Conservation (phyloP, 64 coral and sea anemone species). For the Montipora sp. region DNA sequence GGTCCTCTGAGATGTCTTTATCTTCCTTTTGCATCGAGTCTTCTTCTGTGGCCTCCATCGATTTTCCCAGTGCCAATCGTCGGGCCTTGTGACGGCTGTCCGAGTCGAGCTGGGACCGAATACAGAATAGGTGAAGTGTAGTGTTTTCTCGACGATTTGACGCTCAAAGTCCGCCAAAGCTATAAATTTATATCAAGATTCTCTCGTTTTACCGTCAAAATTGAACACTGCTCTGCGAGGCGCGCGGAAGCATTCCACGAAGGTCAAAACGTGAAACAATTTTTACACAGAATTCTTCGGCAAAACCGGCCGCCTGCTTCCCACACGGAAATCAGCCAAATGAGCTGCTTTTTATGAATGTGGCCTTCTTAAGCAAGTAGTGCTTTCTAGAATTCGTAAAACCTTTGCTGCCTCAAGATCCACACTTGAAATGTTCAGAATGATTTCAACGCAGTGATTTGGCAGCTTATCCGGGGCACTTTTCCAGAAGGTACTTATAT, state of each 20-base stretch:
- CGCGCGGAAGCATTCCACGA: neutral
- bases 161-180: neutral
- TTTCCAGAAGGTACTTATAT: constrained; percentile 38
- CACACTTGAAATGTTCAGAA: neutral
- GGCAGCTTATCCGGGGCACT: neutral
- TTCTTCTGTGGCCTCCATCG: neutral
- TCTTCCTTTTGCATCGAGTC: neutral
- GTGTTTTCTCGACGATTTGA: neutral
- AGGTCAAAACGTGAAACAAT: too few species aligned
- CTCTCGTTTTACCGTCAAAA: neutral
- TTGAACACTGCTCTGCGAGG: neutral
- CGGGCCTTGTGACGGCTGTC: neutral
- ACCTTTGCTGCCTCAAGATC: constrained; percentile 15
- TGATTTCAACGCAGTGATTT: neutral
- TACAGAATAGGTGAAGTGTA: neutral
- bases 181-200: neutral
- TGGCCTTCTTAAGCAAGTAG: neutral
- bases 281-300: neutral
- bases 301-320: neutral
- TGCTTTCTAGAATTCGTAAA: constrained; percentile 32
- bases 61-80: neutral
- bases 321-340: constrained; percentile 20
- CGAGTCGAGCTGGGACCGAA: neutral
- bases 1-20: neutral
- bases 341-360: neutral